Conservation (phyloP, 2,888 invertebrate species). For the Leptarthrus brevirostris region DNA sequence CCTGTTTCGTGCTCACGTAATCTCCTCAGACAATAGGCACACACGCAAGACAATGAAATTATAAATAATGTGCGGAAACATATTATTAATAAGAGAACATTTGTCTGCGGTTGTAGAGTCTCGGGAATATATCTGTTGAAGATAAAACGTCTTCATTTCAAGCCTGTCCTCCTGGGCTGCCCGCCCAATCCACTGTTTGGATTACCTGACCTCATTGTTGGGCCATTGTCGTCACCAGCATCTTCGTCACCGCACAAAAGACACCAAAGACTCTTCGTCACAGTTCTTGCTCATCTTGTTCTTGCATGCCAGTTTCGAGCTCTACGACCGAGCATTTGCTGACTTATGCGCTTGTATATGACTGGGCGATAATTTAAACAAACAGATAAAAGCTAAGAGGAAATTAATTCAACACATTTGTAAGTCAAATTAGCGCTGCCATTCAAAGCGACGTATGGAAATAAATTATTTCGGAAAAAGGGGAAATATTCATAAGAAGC, state of each 20-base stretch:
- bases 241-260: conserved; percentile 28
- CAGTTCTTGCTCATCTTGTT: conserved; percentile 11
- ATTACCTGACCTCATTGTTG: conserved; percentile 24
- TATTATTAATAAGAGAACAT: conserved; percentile 44
- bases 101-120: conserved; percentile 16
- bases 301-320: not conserved
- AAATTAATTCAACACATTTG: conserved; percentile 55
- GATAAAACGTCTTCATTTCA: conserved; percentile 29
- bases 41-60: conserved; percentile 42
- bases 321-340: not conserved
- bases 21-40: conserved; percentile 17
- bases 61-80: conserved; percentile 45
- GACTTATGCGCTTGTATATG: not conserved
- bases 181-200: not conserved
- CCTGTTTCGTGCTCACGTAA: conserved; percentile 8
- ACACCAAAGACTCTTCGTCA: conserved; percentile 14
- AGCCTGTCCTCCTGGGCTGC: not conserved
- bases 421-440: conserved; percentile 55
- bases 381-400: conserved; percentile 52
- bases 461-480: conserved; percentile 52
- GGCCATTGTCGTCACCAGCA: conserved; percentile 37
- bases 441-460: conserved; percentile 52
- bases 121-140: conserved; percentile 2
- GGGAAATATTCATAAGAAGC: conserved; percentile 38
- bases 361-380: conserved; percentile 52